A percentile compares a stretch with the other conserved stretches of the same genome.
Conservation (phyloP, 1,140 invertebrate species). For the Cecropterus lyciades region DNA sequence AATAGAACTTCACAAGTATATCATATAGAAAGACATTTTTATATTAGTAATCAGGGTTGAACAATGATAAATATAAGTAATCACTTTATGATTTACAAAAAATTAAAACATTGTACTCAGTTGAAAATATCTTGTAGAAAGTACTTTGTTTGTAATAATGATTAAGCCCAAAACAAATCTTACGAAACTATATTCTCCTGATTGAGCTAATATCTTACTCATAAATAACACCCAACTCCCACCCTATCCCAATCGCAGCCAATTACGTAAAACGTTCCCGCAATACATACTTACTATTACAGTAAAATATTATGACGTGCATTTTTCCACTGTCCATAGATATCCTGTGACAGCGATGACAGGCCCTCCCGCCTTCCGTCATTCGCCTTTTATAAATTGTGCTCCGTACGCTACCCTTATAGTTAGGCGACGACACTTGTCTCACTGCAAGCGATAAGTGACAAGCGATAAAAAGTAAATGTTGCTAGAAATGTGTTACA, state of each 20-base stretch:
- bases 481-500: too few species aligned
- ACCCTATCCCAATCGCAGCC: slow-evolving; percentile 15
- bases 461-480: not conserved
- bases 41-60: too few species aligned
- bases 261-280: slow-evolving; percentile 31
- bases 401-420: slow-evolving; percentile 53
- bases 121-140: too few species aligned
- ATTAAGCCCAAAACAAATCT: too few species aligned
- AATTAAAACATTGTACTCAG: too few species aligned
- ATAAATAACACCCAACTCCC: slow-evolving; percentile 11
- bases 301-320: slow-evolving; percentile 74
- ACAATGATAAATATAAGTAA: too few species aligned
- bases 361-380: slow-evolving; percentile 72
- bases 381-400: slow-evolving; percentile 75
- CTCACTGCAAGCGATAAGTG: not conserved
- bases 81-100: too few species aligned
- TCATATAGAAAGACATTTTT: too few species aligned
- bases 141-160: too few species aligned
- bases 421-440: slow-evolving; percentile 43
- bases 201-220: not conserved
- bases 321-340: slow-evolving; percentile 68
- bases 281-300: slow-evolving; percentile 35
- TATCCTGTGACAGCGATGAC: slow-evolving; percentile 71
- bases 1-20: too few species aligned
- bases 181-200: too few species aligned